A percentile compares a stretch with the other conserved stretches of the same genome.
Evolutionary conservation across 2,888 invertebrate genomes (phyloP).

Genomic region (Agonopterix heracliana): DNA sequence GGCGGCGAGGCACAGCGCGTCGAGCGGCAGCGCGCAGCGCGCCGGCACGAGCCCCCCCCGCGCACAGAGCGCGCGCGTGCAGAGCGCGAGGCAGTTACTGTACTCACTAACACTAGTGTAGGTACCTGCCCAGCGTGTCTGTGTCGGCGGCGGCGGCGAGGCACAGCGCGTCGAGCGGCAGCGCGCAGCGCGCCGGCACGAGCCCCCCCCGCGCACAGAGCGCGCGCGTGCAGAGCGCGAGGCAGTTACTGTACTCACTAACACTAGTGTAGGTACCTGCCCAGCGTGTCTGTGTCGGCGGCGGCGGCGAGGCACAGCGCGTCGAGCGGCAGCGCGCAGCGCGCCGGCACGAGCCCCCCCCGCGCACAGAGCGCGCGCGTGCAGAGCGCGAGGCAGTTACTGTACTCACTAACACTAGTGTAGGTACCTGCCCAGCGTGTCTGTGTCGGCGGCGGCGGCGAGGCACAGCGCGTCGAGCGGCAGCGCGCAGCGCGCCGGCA

Average conservation of each 20-base stretch:
- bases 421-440: conserved; percentile 82
- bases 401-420: too few species aligned
- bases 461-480: conserved; percentile 28
- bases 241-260: too few species aligned
- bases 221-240: conserved; percentile 26
- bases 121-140: conserved; percentile 80
- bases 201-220: conserved; percentile 33
- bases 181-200: conserved; percentile 24
- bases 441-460: conserved; percentile 41
- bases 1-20: conserved; percentile 20
- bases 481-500: conserved; percentile 26
- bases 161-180: conserved; percentile 30
- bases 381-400: too few species aligned
- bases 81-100: too few species aligned
- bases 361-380: conserved; percentile 29
- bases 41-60: too few species aligned
- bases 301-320: conserved; percentile 22
- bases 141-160: conserved; percentile 39
- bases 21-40: conserved; percentile 36
- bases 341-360: too few species aligned
- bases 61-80: conserved; percentile 31
- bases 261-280: conserved; percentile 82
- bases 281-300: conserved; percentile 72
- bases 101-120: too few species aligned
- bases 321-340: conserved; percentile 34